Evolutionary conservation across 2,797 vertebrate species (phyloP), one percentile per base, ranked within the genome.

Genomic region (Diplodus sargus): DNA sequence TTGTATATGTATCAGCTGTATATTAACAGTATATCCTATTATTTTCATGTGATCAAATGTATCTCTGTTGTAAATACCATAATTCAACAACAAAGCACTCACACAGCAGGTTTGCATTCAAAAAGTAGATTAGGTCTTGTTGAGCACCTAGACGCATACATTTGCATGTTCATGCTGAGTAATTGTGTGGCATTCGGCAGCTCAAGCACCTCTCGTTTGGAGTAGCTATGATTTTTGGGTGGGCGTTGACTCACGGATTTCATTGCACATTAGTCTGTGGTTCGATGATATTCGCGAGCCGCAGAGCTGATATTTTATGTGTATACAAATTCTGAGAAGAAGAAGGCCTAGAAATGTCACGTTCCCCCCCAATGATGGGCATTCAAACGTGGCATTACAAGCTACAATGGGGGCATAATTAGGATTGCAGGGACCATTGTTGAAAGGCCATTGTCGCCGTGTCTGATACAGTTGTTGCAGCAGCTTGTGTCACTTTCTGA

Each of bases 181-280:
- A 81, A 88, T 77, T 81, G 78, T 76, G 62, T 87, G 81, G 88
- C 87, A 91, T 90, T 91, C 89, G 76, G 81, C 69, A 72, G 78
- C 89, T 86, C 62, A 76, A 91, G 91, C 73, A 60, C 81, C 89
- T 89, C 86, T 91, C 86, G 68, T 85, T 87, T 89, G 59, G 79
- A 92, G 84, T 82, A 85, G 81, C 74, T 72, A 64, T 79, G 76
- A 86, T 85, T 79, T 79, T 76, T 57, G 58, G 74, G 64, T 78
- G 51, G 66, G 77, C 71, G 83, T 78, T 82, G 78, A 78, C 52
- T 57, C 72, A 62, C 70, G 59, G 70, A 79, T 81, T 83, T 76
- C 11, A 11, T 64, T 74, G 47, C 28, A 71, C 49, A 75, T 81
- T 76, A 78, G 63, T 56, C 20, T 69, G 57, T 64, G 69, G 79